These are phyloP conservation scores for Eupithecia dodoneata DNA, from an alignment of 2,888 invertebrate species.

Conservation along the genomic window DNA sequence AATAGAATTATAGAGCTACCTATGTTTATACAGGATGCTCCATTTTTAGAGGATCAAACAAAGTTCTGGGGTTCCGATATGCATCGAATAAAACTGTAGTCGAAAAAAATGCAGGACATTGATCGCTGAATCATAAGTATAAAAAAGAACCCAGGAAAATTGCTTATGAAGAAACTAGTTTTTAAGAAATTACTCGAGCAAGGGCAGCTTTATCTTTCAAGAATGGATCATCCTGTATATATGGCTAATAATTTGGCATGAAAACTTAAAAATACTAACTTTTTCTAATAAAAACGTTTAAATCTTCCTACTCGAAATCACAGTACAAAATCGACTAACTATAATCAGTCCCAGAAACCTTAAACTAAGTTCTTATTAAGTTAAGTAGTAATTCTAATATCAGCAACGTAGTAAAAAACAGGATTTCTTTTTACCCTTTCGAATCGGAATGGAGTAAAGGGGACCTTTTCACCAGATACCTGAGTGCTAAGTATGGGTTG, in stretches of 20 bases:
- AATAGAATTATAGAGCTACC: neutral
- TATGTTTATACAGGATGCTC: slow-evolving; percentile 4
- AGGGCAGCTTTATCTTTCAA: neutral
- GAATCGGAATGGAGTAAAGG: neutral
- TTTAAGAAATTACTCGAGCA: neutral
- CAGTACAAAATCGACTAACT: neutral
- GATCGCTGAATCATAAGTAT: neutral
- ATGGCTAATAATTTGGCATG: neutral
- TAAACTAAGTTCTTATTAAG: neutral
- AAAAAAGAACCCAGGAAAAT: neutral
- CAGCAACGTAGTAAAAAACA: too few species aligned
- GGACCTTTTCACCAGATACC: neutral
- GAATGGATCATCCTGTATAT: neutral
- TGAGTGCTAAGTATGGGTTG: neutral
- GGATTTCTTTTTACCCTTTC: neutral
- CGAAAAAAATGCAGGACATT: neutral
- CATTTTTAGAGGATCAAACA: neutral
- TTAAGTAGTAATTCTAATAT: too few species aligned
- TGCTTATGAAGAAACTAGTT: neutral
- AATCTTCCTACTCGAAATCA: neutral
- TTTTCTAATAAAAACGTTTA: neutral
- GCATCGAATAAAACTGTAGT: neutral
- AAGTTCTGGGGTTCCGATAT: neutral
- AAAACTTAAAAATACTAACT: slow-evolving; percentile 8
- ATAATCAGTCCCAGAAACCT: neutral